Base-by-base conservation (phyloP, 2,888 invertebrate genomes). In the Merodon equestris region DNA sequence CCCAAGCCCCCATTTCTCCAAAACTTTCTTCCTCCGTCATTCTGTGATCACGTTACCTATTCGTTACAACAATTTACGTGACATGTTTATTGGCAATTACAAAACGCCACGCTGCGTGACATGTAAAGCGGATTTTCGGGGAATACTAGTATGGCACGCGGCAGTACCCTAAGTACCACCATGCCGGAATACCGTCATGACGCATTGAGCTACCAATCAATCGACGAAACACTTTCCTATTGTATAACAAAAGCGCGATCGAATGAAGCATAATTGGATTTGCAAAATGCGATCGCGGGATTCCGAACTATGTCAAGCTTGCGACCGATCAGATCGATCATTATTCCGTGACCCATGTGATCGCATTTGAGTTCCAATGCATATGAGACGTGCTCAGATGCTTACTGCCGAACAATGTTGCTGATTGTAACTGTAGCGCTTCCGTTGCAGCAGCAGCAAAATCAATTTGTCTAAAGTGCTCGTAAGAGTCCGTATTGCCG, bases 291-390 rank as follows among this genome's bases (percentile, higher is more conserved):
- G 27, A 27, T 27, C 27, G 7, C 7, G 27, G 27, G 27, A 27
- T 27, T 27, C 27, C 27, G 3, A 27, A 27, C 27, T 27, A 27
- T 27, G 27, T 27, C 27, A 27, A 27, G 27, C 27, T 27, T 27
- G 27, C 27, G 27, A 27, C 47, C 47, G 63, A 63, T 47, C 75
- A 38, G 27, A 44, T 10, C 58, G 47, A 54, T 42, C 44, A 40
- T 36, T 57, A 53, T 68, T 40, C 42, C 60, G 63, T 76, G 70
- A 76, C 75, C 76, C 56, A 76, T 64, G 71, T 71, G 71, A 53
- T 48, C 17, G 17, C 53, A 36, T 9, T 19, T 9, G 17, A 10
- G 3, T 38, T 45, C 51, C 14, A 51, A 51, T 14, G 10, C 17
- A 47, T 2, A 15, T 54, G 53, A 36, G 7, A 27, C 27, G 27